Base-by-base conservation (phyloP, 2,797 vertebrate species). In the Toxotes lorentzi region DNA sequence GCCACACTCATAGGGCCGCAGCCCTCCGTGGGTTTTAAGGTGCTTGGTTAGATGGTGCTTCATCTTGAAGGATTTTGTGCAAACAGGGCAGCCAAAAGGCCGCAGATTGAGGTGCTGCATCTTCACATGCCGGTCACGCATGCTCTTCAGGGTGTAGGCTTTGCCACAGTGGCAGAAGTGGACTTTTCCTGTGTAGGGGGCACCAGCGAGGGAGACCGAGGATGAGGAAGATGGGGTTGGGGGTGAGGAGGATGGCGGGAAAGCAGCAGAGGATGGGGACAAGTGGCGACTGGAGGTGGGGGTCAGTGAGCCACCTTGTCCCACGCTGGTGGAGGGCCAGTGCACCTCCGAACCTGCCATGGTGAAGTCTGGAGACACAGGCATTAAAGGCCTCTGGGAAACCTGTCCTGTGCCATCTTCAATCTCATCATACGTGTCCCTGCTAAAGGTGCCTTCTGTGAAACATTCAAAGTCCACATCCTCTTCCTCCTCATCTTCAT, bases 91-190 rank as follows among this genome's bases (percentile, higher is more conserved):
- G 86, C 93, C 95, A 40, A 98, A 99, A 0, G 97, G 97, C 0
- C 97, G 96, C 6, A 99, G 93, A 87, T 98, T 98, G 43, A 99
- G 96, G 82, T 99, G 97, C 96, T 98, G 97, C 97, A 99, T 99
- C 89, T 98, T 99, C 63, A 99, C 97, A n/a, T 99, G 97, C 0
- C 97, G 95, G 86, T 99, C 97, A 0, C 97, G 93, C 97, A 98
- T 98, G 83, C 97, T 98, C 92, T 96, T 97, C 88, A 98, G 95
- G 0, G 97, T 97, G 91, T 98, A 99, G 23, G 96, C 97, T 71
- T 99, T 99, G 1, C 97, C 97, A 0, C 97, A 99, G 93, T 98
- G 97, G 87, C 97, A 99, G 90, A 97, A 94, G 82, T 98, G 98
- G 60, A 98, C 96, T 86, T 97, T 97, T 51, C 95, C 95, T 0